phyloP scores from a whole-genome alignment of 2,113 vertebrate genomes.

The Ornithorhynchus anatinus region DNA sequence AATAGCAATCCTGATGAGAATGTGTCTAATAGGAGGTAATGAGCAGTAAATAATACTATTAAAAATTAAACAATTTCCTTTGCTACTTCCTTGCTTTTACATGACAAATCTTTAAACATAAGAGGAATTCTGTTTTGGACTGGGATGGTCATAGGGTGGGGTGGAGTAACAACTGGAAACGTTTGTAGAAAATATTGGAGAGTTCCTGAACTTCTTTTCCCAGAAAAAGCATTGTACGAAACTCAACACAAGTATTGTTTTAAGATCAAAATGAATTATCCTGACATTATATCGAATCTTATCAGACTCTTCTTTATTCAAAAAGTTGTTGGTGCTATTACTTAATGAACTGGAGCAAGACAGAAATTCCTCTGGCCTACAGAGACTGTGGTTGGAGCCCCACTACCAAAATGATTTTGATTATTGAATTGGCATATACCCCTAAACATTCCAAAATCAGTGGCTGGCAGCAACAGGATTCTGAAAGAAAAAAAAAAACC shows the following conservation, averaged over 20 bases:
- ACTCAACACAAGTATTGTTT: constrained; percentile 49
- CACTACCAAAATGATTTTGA: constrained; percentile 70
- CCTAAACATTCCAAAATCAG: constrained; percentile 69
- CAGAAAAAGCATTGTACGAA: too few relatives aligned
- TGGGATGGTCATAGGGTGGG: too few relatives aligned
- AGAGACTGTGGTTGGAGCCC: constrained; percentile 64
- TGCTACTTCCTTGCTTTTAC: too few relatives aligned
- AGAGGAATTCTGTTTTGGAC: too few relatives aligned
- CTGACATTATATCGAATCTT: constrained; percentile 56
- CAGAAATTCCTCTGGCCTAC: constrained; percentile 66
- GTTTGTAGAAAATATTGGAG: too few relatives aligned
- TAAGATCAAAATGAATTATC: constrained; percentile 56
- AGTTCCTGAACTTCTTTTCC: too few relatives aligned
- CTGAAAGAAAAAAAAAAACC: constrained; percentile 44
- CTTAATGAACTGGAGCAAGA: constrained; percentile 63
- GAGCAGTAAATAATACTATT: too few relatives aligned
- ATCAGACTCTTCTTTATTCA: constrained; percentile 56
- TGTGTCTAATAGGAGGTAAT: too few relatives aligned
- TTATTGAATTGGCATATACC: constrained; percentile 67
- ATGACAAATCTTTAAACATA: too few relatives aligned
- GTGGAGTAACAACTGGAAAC: too few relatives aligned
- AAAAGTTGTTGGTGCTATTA: constrained; percentile 55
- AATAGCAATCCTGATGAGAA: too few relatives aligned
- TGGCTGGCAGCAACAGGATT: constrained; percentile 37
- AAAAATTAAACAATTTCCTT: too few relatives aligned